Conservation (phyloP, 2,888 invertebrate genomes). For the Cheilosia variabilis region DNA sequence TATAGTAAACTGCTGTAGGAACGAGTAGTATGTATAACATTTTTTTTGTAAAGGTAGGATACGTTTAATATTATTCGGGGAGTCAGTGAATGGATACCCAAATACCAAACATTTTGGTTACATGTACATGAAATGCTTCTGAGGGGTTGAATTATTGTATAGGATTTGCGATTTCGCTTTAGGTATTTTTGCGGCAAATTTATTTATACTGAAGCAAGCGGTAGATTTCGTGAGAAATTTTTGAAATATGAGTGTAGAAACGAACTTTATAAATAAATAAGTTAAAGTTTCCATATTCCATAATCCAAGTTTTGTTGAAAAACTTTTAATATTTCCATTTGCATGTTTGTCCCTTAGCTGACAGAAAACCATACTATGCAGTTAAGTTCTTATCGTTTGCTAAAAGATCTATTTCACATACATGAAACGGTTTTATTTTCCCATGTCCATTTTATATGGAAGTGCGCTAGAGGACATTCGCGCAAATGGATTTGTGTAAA, state of each 20-base stretch:
- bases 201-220: neutral
- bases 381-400: neutral
- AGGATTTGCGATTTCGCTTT: neutral
- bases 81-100: neutral
- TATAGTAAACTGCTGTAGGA: neutral
- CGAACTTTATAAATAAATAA: neutral
- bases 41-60: neutral
- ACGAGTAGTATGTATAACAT: neutral
- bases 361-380: neutral
- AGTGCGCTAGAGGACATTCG: neutral
- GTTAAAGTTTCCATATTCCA: neutral
- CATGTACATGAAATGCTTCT: neutral
- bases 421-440: neutral
- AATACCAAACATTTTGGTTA: neutral
- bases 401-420: neutral
- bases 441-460: neutral
- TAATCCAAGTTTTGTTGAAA: no score
- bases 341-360: neutral
- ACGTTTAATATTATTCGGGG: neutral
- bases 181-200: neutral
- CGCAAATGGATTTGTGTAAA: constrained; percentile 6
- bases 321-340: neutral
- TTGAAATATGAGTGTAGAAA: neutral
- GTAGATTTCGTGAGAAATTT: neutral
- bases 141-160: neutral